Percentiles rank a stretch among this genome's conserved stretches.
Evolutionary conservation across 2,888 invertebrate genomes (phyloP).

Genomic region (Pherbina coryleti): DNA sequence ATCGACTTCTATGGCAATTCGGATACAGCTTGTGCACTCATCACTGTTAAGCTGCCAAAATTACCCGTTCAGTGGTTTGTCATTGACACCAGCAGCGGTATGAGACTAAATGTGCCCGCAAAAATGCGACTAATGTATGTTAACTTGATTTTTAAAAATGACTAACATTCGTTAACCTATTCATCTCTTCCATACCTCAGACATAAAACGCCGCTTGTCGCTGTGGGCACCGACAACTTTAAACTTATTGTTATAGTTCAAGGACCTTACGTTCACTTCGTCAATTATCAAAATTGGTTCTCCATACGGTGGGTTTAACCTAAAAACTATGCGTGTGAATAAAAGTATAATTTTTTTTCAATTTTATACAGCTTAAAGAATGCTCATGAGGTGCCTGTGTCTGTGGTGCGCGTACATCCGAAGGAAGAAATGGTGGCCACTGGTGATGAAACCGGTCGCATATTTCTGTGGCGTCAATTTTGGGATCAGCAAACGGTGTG

Average conservation of each 20-base stretch:
- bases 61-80: slow-evolving; percentile 50
- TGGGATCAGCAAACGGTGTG: slow-evolving; percentile 46
- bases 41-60: slow-evolving; percentile 48
- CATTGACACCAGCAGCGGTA: slow-evolving; percentile 56
- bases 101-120: slow-evolving; percentile 43
- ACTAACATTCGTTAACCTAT: not conserved
- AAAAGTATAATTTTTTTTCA: not conserved
- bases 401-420: slow-evolving; percentile 78
- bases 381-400: slow-evolving; percentile 65
- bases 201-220: slow-evolving; percentile 51
- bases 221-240: slow-evolving; percentile 56
- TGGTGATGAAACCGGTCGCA: slow-evolving; percentile 77
- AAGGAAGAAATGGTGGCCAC: slow-evolving; percentile 76
- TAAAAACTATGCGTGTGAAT: not conserved
- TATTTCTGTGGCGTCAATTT: slow-evolving; percentile 75
- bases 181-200: slow-evolving; percentile 46
- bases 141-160: not conserved
- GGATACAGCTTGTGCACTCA: slow-evolving; percentile 58
- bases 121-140: slow-evolving; percentile 55
- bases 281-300: slow-evolving; percentile 60
- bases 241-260: slow-evolving; percentile 60
- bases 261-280: slow-evolving; percentile 53
- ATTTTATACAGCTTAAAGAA: slow-evolving; percentile 52
- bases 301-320: slow-evolving; percentile 50
- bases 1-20: slow-evolving; percentile 56